Percentiles rank a stretch among this genome's conserved stretches.
These are phyloP conservation scores for Noctua janthina DNA, from an alignment of 2,888 invertebrate genomes.

Conservation along the genomic window DNA sequence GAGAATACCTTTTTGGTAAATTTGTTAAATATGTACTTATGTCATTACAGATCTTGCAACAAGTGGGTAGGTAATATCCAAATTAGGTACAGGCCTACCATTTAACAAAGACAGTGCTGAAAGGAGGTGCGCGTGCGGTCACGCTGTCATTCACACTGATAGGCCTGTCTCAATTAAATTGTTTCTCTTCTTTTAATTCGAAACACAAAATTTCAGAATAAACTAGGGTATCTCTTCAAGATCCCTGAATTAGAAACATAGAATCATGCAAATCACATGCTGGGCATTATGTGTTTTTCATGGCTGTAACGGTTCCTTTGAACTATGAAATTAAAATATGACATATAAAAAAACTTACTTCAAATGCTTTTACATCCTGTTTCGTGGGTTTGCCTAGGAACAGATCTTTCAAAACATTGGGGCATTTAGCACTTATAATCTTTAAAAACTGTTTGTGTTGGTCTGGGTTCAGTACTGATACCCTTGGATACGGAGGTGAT, in stretches of 20 bases:
- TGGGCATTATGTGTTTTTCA: background rate
- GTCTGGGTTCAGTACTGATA: conserved; percentile 73
- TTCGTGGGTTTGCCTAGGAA: conserved; percentile 73
- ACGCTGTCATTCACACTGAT: background rate
- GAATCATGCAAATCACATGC: background rate
- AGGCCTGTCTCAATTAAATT: background rate
- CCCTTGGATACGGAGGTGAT: conserved; percentile 74
- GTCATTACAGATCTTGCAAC: background rate
- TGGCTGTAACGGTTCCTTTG: background rate
- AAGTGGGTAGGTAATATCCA: background rate
- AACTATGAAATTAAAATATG: background rate
- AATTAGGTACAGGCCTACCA: background rate
- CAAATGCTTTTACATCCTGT: conserved; percentile 74
- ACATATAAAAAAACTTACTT: conserved; percentile 70
- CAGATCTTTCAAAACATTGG: conserved; percentile 71
- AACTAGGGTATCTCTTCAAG: too few species aligned
- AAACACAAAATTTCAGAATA: too few species aligned
- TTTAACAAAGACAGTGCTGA: background rate
- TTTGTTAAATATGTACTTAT: background rate
- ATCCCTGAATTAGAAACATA: background rate
- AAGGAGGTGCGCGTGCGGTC: background rate
- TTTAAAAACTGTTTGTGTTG: conserved; percentile 81
- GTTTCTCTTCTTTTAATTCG: too few species aligned
- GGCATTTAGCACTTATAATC: conserved; percentile 75
- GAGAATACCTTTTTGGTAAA: background rate